These are phyloP conservation scores for Micrasema longulum DNA, from an alignment of 1,140 invertebrate genomes.

Conservation along the genomic window DNA sequence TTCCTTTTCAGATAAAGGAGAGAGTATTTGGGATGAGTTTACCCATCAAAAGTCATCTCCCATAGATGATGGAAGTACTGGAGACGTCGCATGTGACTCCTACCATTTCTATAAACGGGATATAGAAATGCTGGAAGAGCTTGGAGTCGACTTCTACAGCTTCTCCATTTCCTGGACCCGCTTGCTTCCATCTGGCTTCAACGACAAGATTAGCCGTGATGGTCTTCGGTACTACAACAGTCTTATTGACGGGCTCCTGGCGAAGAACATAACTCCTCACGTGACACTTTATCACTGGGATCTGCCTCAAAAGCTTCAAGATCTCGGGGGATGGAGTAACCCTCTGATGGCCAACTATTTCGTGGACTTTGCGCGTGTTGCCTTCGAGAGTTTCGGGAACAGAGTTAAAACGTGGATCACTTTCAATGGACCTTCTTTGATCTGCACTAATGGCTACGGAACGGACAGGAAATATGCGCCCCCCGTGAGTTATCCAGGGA, in stretches of 20 bases:
- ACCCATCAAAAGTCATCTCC: constrained; percentile 21
- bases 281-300: constrained; percentile 58
- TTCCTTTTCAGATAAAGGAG: constrained; percentile 50
- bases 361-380: constrained; percentile 67
- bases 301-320: constrained; percentile 55
- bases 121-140: constrained; percentile 64
- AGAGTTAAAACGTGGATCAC: constrained; percentile 64
- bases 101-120: constrained; percentile 72
- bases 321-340: constrained; percentile 54
- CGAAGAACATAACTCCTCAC: constrained; percentile 61
- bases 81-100: constrained; percentile 71
- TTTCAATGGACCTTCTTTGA: constrained; percentile 67
- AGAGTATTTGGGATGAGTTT: constrained; percentile 53
- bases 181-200: constrained; percentile 63
- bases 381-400: constrained; percentile 65
- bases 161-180: constrained; percentile 69
- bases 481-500: constrained; percentile 59
- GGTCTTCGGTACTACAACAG: constrained; percentile 69
- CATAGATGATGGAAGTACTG: constrained; percentile 52
- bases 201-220: constrained; percentile 44
- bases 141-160: constrained; percentile 63
- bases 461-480: constrained; percentile 58
- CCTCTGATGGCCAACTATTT: constrained; percentile 57
- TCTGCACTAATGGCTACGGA: constrained; percentile 62
- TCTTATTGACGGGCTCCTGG: constrained; percentile 68